Conservation (phyloP, 2,888 invertebrate genomes). For the Catocala fraxini region DNA sequence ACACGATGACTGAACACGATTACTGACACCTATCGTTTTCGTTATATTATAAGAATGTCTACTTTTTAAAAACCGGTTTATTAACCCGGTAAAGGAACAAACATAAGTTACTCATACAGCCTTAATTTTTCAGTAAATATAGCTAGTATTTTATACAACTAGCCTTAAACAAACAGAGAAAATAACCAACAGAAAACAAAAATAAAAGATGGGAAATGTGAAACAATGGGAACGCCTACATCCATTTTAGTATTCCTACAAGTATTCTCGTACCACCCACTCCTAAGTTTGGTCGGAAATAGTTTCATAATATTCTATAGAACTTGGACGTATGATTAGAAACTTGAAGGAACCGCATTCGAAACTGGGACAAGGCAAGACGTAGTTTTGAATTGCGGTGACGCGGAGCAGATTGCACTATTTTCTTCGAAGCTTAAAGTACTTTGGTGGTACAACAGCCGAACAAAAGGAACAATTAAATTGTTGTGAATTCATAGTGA, state of each 20-base stretch:
- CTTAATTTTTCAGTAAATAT: too few relatives aligned
- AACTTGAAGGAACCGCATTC: conserved; percentile 38
- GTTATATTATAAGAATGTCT: too few relatives aligned
- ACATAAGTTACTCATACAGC: too few relatives aligned
- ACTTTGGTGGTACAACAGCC: conserved; percentile 15
- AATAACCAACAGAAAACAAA: not conserved
- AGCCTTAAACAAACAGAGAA: too few relatives aligned
- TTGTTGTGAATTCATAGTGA: conserved; percentile 22
- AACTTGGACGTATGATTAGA: conserved; percentile 39
- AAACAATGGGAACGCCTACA: conserved; percentile 53
- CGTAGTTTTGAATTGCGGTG: conserved; percentile 39
- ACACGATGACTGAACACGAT: not conserved
- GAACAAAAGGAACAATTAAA: conserved; percentile 28
- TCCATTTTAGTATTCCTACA: conserved; percentile 25
- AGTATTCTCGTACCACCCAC: conserved; percentile 19
- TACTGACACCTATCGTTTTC: too few relatives aligned
- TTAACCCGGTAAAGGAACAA: too few relatives aligned
- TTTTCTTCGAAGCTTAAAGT: conserved; percentile 29
- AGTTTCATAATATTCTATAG: conserved; percentile 8
- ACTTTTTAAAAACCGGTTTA: too few relatives aligned
- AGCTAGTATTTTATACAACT: too few relatives aligned
- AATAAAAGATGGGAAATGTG: conserved; percentile 26
- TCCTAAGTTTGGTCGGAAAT: conserved; percentile 36
- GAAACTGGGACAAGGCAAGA: conserved; percentile 36
- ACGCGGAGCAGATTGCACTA: conserved; percentile 21